These are phyloP conservation scores for Polyploca ridens DNA, from an alignment of 2,888 invertebrate genomes.

Conservation along the genomic window DNA sequence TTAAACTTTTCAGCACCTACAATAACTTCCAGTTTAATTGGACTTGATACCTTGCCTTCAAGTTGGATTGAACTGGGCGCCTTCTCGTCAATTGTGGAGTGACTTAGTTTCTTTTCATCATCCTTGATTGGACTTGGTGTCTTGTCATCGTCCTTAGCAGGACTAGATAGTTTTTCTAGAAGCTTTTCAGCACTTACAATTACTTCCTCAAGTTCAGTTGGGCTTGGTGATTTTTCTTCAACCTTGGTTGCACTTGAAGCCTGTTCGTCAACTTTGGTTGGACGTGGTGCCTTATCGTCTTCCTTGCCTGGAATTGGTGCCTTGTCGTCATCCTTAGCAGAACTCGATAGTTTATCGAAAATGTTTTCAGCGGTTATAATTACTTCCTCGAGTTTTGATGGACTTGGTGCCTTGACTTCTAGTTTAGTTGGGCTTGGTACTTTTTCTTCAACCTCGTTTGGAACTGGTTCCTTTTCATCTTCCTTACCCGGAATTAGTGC, in stretches of 20 bases:
- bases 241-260: constrained; percentile 11
- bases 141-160: not conserved
- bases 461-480: constrained; percentile 13
- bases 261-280: constrained; percentile 9
- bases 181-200: constrained; percentile 17
- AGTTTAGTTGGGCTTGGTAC: no score
- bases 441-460: no score
- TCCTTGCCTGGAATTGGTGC: not conserved
- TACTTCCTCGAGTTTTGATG: not conserved
- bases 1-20: no score
- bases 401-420: not conserved
- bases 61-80: not conserved
- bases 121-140: constrained; percentile 8
- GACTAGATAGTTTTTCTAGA: constrained; percentile 14
- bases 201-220: not conserved
- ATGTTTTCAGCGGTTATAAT: not conserved
- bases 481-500: not conserved
- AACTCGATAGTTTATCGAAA: constrained; percentile 17
- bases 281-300: constrained; percentile 12
- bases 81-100: constrained; percentile 13
- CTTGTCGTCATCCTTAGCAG: not conserved
- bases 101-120: constrained; percentile 13
- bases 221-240: constrained; percentile 12
- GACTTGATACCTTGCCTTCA: not conserved
- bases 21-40: not conserved